Evolutionary conservation across 2,113 vertebrate genomes (phyloP), one percentile per base, ranked within the genome.

Genomic region (Trachemys scripta): DNA sequence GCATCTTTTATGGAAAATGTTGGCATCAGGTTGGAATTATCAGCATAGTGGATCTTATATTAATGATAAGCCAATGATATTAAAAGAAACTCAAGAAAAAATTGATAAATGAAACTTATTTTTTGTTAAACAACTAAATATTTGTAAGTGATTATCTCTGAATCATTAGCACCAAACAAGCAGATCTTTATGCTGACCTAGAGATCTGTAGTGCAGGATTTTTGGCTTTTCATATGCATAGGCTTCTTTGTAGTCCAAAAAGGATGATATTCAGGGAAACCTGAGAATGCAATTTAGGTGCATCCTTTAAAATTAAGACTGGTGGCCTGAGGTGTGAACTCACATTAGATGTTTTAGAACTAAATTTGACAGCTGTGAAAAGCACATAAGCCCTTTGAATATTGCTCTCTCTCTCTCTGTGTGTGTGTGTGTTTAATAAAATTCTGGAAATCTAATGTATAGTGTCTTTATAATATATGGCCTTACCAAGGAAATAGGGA

Each of bases 241-340:
- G 82, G 1, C 25, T 25, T 10, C 45, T 89, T 92, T 76, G 25
- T 80, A 6, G 59, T 13, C 78, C 51, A 47, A 65, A 88, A 85
- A 0, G 0, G 85, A 24, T 65, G 76, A 2, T 13, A 29, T 69
- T 91, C 92, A 81, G 35, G 25, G 51, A 93, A 72, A 50, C 49
- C 84, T 81, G 88, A 75, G 20, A 92, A 80, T 75, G 1, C 92
- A 93, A 90, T 96, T 96, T 92, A 88, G 35, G 4, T 76, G 4
- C 9, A 56, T 69, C 5, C 4, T 3, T 87, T 89, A 38, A 38
- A n/a, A 72, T 38, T 51, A 10, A 2, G 2, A 85, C 42, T 4
- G 8, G 42, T 78, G 75, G n/a, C 65, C 65, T 72, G 65, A 72
- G 24, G 38, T 47, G 13, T 78, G 75, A 22, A 22, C 19, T 38